Evolutionary conservation across 2,888 invertebrate genomes (phyloP), one percentile per base, ranked within the genome.

Genomic region (Clepsis dumicolana): DNA sequence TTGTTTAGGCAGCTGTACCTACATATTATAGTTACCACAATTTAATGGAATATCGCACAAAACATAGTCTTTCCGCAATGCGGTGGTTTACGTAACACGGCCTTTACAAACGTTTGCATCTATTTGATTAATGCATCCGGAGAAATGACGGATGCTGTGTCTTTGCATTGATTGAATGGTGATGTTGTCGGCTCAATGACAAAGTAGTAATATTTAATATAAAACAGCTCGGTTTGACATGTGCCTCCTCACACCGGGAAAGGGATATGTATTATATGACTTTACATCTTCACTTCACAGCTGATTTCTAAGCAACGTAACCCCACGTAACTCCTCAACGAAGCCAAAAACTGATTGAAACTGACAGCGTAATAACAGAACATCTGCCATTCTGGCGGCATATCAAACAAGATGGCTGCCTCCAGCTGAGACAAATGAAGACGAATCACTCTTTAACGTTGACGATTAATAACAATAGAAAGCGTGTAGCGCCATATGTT

Each of bases 401-500:
- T 48, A 48, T 66, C 56, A 62, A 21, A 7, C 60, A 21, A 59
- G 25, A 52, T 44, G 62, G 61, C 44, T 53, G 62, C 48, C 69
- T 64, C 27, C 64, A 59, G 10, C 25, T 61, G 57, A 48, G 72
- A 80, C 74, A 78, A 79, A 81, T 79, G 76, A 75, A 74, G 74
- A 76, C 71, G 72, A 80, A 82, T 80, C 73, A 77, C 73, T 73
- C 41, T 70, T 61, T 70, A 72, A 74, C 70, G 62, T 65, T 66
- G 66, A 54, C 75, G 70, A 74, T 79, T 81, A 80, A 79, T 77
- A 75, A 77, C 75, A 75, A 74, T 80, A 83, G 85, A 84, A 84
- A 85, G 63, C 75, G 64, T 65, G 72, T 64, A 72, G 70, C 79
- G 70, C 80, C 78, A 80, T 77, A 75, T 72, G 66, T 71, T 72